phyloP scores from a whole-genome alignment of 2,113 vertebrate species.

The Delphinus delphis region DNA sequence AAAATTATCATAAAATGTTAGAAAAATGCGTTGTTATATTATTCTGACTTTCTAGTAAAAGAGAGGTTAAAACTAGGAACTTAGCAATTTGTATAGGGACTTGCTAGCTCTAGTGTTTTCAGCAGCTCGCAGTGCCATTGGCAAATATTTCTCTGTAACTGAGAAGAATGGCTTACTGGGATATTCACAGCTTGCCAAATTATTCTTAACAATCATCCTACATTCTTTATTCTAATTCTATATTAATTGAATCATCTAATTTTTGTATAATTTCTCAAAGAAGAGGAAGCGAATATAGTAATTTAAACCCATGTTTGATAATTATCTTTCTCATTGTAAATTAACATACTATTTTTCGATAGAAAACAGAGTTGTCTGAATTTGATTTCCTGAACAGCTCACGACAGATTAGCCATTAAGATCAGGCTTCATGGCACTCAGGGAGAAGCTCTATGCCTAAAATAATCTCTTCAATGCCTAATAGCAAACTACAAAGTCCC shows the following conservation, averaged over 20 bases:
- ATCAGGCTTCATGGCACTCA: background rate
- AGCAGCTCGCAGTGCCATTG: background rate
- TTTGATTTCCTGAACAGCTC: background rate
- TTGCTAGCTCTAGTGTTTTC: background rate
- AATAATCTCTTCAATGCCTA: background rate
- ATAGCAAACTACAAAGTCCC: background rate
- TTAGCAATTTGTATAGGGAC: background rate
- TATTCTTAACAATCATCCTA: background rate
- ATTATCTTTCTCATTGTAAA: background rate
- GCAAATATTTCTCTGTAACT: background rate
- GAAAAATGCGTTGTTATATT: background rate
- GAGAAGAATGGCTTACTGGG: background rate
- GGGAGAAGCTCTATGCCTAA: background rate
- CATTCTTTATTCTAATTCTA: background rate
- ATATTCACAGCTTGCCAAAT: background rate
- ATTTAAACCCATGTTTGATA: background rate
- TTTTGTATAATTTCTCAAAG: slow-evolving; percentile 5
- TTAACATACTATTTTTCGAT: background rate
- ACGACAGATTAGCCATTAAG: background rate
- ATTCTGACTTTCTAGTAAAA: background rate
- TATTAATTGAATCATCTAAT: background rate
- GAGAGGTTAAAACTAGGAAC: background rate
- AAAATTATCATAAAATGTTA: background rate
- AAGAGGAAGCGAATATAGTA: background rate
- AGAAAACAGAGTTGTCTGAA: background rate